Base-by-base conservation (phyloP, 1,140 invertebrate genomes). In the Tetramorium parvispinum region DNA sequence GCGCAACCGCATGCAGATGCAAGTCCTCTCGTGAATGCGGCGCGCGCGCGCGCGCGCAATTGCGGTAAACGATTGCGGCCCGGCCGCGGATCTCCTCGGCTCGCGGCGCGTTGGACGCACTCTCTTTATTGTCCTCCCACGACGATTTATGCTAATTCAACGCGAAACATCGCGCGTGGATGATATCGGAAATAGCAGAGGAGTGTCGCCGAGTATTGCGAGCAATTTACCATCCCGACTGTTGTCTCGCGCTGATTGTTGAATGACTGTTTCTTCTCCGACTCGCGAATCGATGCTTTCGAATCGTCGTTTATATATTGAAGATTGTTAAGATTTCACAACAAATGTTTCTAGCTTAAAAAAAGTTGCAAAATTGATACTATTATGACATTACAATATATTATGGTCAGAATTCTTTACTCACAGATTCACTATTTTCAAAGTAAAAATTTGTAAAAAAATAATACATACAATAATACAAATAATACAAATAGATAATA, bases 111-210 rank as follows among this genome's bases (percentile, higher is more conserved):
- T 43, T 55, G 55, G 49, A 85, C 53, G 32, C 51, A 76, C 70
- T 57, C 70, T 27, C 76, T 78, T 63, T 37, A 94, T 94, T 94
- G 92, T 94, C 92, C 94, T 92, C 93, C 94, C 91, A 94, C 94
- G 91, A 92, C 71, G 89, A 93, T 93, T 94, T 93, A 93, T 93
- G 91, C 92, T 93, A 92, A 93, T 93, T 91, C 91, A 87, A 89
- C 90, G 85, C 85, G 91, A 75, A 37, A 55, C 68, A 82, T 78
- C 51, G 87, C 85, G 79, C 86, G 77, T 85, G 70, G 85, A 88
- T 75, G 65, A 90, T 92, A 87, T 85, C 88, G 91, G 87, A 92
- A 89, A 92, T 75, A 82, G 85, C 81, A 63, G 88, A 86, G 89
- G 92, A 90, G 92, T 93, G 92, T 92, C 92, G 88, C 91, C 87